Conservation (phyloP, 2,113 vertebrate species). For the Geococcyx californianus region DNA sequence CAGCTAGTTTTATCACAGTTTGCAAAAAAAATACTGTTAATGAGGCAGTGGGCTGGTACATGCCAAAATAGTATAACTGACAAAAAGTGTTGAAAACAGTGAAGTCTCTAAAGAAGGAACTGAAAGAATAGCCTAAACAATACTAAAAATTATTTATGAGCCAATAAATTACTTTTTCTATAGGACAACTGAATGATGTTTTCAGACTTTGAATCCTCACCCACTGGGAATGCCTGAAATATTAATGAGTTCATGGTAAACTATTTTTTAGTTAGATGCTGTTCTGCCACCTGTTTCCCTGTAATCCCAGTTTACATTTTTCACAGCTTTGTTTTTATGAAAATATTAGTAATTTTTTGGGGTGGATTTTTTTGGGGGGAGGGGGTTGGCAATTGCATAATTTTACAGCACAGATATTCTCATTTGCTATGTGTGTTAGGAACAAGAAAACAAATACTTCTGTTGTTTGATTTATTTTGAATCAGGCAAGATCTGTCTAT, state of each 20-base stretch:
- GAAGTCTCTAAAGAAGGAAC: not conserved
- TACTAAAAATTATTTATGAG: not conserved
- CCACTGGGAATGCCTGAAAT: not conserved
- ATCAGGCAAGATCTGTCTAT: not conserved
- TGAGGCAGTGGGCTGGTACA: not conserved
- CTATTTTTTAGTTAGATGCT: not conserved
- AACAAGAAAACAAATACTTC: not conserved
- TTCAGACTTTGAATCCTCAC: not conserved
- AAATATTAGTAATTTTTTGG: no score
- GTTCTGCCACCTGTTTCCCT: not conserved
- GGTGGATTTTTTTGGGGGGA: no score
- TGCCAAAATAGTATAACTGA: not conserved
- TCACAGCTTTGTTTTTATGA: not conserved
- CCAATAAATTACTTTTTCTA: not conserved
- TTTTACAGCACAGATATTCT: not conserved
- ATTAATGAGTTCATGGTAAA: not conserved
- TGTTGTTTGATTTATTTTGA: not conserved
- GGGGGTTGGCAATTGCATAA: no score
- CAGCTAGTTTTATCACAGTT: not conserved
- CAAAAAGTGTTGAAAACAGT: not conserved
- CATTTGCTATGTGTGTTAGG: not conserved
- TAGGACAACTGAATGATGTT: not conserved
- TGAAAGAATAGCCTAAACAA: not conserved
- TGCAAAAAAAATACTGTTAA: not conserved
- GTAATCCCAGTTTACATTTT: not conserved